Base-by-base conservation (phyloP, 2,113 vertebrate genomes). In the Alethe castanea region DNA sequence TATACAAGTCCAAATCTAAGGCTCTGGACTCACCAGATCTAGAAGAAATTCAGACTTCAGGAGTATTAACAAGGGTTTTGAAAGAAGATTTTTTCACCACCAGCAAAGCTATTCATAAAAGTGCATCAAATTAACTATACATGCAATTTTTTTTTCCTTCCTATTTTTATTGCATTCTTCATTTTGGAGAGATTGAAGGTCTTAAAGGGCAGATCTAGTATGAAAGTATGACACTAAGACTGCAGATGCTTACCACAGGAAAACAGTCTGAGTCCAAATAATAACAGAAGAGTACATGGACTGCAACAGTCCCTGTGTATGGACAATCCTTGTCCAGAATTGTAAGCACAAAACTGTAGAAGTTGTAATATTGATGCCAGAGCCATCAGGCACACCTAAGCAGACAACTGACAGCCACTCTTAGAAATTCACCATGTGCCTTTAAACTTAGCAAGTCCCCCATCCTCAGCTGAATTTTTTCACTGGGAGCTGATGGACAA, bases 201-300 rank as follows among this genome's bases (percentile, higher is more conserved):
- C 45, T 88, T 36, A 53, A 56, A 86, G 19, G 72, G 6, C 26
- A 85, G 36, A 12, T 72, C 50, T 29, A 69, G 22, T 14, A 90
- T 10, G 14, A 59, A 70, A 74, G 45, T 52, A 42, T 28, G 48
- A 54, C 18, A 77, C 4, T 11, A 79, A 81, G 47, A 64, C n/a
- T 74, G 33, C 35, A 89, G 33, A 60, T 71, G 61, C 66, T 52
- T 42, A 15, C 44, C 38, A 64, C 19, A 33, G 33, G 26, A 70
- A 88, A 42, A 70, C 17, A 84, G 36, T 11, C 7, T 36, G 38
- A 59, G 53, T 14, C 29, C 53, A 59, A 82, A 54, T 24, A 66
- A 5, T 33, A 74, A 64, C 1, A 5, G 23, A 80, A 26, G 19
- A 76, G 3, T 4, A 33, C 22, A 72, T 5, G 0, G 0, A 38